phyloP scores from a whole-genome alignment of 2,113 vertebrate species.

The Sarotherodon lohbergeri region DNA sequence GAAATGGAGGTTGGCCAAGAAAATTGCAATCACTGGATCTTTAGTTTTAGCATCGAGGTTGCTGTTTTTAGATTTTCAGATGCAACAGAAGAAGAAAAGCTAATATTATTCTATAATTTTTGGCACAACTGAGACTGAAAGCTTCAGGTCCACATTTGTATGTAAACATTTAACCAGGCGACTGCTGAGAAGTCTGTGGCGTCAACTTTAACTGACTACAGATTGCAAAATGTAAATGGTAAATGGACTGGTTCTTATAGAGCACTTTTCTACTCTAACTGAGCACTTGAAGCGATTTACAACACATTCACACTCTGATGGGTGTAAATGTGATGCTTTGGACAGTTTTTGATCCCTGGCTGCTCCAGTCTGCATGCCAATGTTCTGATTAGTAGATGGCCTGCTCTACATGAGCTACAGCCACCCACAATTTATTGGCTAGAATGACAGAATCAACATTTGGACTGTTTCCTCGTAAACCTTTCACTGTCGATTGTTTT shows the following conservation, averaged over 20 bases:
- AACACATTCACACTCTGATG: neutral
- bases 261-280: neutral
- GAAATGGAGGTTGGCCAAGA: neutral
- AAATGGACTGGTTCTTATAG: neutral
- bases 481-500: neutral
- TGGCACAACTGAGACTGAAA: neutral
- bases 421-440: neutral
- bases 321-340: neutral
- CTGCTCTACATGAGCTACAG: neutral
- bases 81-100: neutral
- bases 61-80: neutral
- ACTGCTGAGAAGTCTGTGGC: neutral
- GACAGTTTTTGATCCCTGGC: neutral
- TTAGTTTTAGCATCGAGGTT: neutral
- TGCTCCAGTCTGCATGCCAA: neutral
- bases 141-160: neutral
- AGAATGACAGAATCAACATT: neutral
- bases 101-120: neutral
- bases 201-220: neutral
- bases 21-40: neutral
- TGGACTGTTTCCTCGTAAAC: neutral
- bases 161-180: neutral
- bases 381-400: neutral
- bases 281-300: neutral
- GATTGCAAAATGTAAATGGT: neutral